phyloP scores from a whole-genome alignment of 2,888 invertebrate species.

The Lepidochrysops patricia region DNA sequence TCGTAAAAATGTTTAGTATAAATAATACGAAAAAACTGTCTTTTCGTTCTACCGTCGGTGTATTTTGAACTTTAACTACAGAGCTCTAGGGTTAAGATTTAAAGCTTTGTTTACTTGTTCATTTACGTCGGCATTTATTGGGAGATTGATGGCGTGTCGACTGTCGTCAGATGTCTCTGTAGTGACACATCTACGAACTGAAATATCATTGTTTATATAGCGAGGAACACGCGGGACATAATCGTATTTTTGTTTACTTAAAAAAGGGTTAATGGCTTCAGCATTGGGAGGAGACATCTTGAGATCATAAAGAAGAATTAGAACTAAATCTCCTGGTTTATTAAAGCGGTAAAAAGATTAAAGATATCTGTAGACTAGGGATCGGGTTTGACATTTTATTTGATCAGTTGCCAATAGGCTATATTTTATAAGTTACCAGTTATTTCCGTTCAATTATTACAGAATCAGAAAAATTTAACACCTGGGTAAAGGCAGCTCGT shows the following conservation, averaged over 20 bases:
- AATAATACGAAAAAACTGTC: constrained; percentile 32
- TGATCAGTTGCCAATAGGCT: no score
- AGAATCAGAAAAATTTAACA: no score
- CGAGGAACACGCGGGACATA: constrained; percentile 40
- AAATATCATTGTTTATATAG: constrained; percentile 64
- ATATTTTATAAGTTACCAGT: no score
- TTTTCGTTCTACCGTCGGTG: constrained; percentile 24
- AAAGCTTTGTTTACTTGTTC: constrained; percentile 23
- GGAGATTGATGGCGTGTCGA: constrained; percentile 67
- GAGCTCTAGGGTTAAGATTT: background rate
- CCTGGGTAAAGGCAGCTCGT: no score
- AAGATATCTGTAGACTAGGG: no score
- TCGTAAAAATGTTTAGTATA: constrained; percentile 60
- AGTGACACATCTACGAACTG: constrained; percentile 51
- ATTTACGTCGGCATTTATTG: constrained; percentile 55
- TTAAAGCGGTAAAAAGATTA: no score
- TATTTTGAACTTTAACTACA: constrained; percentile 25
- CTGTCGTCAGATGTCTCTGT: constrained; percentile 65
- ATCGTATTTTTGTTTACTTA: background rate
- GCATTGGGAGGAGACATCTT: background rate
- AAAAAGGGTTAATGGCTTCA: background rate
- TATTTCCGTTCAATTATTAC: no score
- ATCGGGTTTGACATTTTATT: no score
- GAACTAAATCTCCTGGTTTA: background rate
- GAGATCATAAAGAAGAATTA: background rate